Base-by-base conservation (phyloP, 2,797 vertebrate genomes). In the Labroides dimidiatus region DNA sequence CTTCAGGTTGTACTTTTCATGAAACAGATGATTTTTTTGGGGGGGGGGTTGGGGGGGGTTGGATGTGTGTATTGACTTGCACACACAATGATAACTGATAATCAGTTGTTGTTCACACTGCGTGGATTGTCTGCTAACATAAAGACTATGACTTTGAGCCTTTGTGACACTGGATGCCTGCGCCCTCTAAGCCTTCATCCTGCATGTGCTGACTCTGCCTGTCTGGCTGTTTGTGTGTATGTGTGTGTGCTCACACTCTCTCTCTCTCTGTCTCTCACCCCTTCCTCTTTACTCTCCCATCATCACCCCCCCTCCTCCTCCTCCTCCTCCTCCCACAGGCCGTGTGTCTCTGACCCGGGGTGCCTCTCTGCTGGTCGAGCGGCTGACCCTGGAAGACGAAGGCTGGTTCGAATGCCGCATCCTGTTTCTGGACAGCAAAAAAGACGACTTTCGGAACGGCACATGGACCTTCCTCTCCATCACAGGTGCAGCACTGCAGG, bases 361-460 rank as follows among this genome's bases (percentile, higher is more conserved):
- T 0, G 97, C 96, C 4, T 98, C 97, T 17, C 94, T 99, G 69
- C 92, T 89, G 76, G 94, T 99, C 1, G 94, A 96, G 20, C 87
- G 81, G 30, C 93, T 99, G 80, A 96, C 95, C 0, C 91, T 93
- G 0, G 96, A 98, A 81, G 98, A 99, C 54, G 96, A 98, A 80
- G 97, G 97, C 82, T 99, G 97, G 98, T 99, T 98, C n/a, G 96
- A 99, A 85, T 99, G 98, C 74, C 94, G 97, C 0, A 97, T 99
- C 80, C 95, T 99, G 51, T 95, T 97, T 62, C 91, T 99, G 64
- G 96, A 98, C 86, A 94, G 86, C 47, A 94, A 95, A 82, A 94
- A 95, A 0, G 96, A 98, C 0, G 94, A 98, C 80, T 96, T 97
- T 84, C 94, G 83, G 62, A 99, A 99, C 8, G 97, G 97, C 87